Evolutionary conservation across 2,113 vertebrate genomes (phyloP).

Genomic region (Protobothrops mucrosquamatus): DNA sequence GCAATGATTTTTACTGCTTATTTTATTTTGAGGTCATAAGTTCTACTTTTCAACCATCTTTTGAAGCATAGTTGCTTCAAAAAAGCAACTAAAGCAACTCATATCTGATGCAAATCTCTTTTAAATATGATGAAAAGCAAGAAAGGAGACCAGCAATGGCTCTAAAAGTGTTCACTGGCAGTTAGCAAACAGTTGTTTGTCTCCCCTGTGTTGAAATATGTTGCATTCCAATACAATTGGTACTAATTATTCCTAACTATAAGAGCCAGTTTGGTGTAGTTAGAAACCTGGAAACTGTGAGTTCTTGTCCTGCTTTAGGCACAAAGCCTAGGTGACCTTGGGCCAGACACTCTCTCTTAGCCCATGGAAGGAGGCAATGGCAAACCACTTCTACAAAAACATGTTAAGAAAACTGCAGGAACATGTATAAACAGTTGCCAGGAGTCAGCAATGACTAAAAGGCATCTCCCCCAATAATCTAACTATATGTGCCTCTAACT

Average conservation of each 20-base stretch:
- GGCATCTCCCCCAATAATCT: neutral
- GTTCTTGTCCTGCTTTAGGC: neutral
- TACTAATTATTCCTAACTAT: neutral
- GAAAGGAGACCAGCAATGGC: neutral
- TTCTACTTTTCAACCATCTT: neutral
- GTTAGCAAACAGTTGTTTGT: neutral
- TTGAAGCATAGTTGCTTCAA: neutral
- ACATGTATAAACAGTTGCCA: neutral
- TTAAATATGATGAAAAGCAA: neutral
- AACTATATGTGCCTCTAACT: neutral
- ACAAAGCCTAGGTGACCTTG: neutral
- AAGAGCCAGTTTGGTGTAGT: neutral
- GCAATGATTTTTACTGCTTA: neutral
- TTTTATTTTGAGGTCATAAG: neutral
- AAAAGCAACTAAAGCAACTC: too few relatives aligned
- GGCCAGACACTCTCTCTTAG: neutral
- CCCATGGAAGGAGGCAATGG: neutral
- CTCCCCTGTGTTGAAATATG: neutral
- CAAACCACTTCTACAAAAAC: neutral
- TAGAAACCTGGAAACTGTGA: neutral
- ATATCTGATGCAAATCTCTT: neutral
- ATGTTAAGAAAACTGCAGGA: neutral
- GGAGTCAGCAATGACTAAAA: neutral
- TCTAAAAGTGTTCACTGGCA: neutral
- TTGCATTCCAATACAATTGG: neutral